These are phyloP conservation scores for Drosophila athabasca DNA, from an alignment of 1,140 invertebrate genomes.

Conservation along the genomic window DNA sequence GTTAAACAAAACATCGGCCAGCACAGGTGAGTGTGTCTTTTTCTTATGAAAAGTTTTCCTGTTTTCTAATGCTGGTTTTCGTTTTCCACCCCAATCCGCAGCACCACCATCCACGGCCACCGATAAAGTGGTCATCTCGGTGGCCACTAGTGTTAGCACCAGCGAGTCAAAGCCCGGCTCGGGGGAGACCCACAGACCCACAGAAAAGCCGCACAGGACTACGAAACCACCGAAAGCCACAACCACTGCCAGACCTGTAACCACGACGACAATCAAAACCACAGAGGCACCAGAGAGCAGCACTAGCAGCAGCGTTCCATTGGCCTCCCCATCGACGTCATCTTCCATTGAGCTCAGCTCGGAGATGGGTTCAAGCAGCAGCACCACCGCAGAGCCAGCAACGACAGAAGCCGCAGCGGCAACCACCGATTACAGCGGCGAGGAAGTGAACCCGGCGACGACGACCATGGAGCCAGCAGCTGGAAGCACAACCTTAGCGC, in stretches of 20 bases:
- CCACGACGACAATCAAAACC: conserved; percentile 55
- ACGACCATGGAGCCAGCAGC: conserved; percentile 49
- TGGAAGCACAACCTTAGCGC: conserved; percentile 66
- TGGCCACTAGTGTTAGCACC: conserved; percentile 76
- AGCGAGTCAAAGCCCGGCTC: conserved; percentile 75
- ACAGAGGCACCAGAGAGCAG: conserved; percentile 53
- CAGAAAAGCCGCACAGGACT: conserved; percentile 57
- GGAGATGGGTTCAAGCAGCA: conserved; percentile 39
- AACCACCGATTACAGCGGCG: conserved; percentile 60
- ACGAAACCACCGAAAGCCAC: conserved; percentile 52
- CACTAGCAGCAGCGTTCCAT: conserved; percentile 48
- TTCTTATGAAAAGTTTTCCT: background rate
- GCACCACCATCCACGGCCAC: conserved; percentile 66
- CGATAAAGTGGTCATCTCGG: conserved; percentile 74
- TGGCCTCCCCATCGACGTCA: conserved; percentile 62
- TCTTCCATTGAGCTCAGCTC: conserved; percentile 46
- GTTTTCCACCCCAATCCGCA: conserved; percentile 20
- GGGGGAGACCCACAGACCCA: conserved; percentile 43
- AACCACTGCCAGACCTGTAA: conserved; percentile 29
- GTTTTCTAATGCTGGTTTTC: conserved; percentile 16
- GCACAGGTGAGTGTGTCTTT: conserved; percentile 39
- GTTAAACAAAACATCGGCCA: conserved; percentile 44
- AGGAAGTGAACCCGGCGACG: conserved; percentile 46
- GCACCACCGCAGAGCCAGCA: conserved; percentile 34
- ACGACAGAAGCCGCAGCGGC: conserved; percentile 24